phyloP scores from a whole-genome alignment of 2,797 vertebrate genomes.

The Parauchenoglanis punctatus region DNA sequence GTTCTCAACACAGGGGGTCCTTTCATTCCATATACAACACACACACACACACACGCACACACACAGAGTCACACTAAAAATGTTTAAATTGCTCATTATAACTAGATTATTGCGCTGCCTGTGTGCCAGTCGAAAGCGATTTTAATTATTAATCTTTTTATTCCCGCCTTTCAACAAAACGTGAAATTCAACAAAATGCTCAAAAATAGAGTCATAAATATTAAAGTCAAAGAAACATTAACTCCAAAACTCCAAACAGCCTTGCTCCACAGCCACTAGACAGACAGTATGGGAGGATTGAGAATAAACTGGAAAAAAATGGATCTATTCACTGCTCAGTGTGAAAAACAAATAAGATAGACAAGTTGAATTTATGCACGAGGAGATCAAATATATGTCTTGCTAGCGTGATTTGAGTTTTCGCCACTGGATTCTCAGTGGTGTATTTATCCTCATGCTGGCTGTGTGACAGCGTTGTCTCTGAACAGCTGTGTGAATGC shows the following conservation, averaged over 20 bases:
- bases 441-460: neutral
- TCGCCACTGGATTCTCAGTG: neutral
- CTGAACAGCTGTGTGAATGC: neutral
- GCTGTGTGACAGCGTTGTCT: neutral
- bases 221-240: constrained; percentile 48
- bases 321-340: neutral
- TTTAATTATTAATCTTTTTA: constrained; percentile 64
- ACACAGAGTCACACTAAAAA: constrained; percentile 43
- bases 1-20: constrained; percentile 59
- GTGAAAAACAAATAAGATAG: neutral
- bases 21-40: constrained; percentile 55
- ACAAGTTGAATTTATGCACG: neutral
- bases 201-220: constrained; percentile 68
- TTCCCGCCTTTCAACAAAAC: constrained; percentile 47
- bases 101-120: constrained; percentile 62
- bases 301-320: neutral
- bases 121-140: constrained; percentile 64
- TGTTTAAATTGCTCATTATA: constrained; percentile 62
- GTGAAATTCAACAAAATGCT: constrained; percentile 66
- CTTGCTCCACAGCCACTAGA: neutral
- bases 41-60: constrained; percentile 21
- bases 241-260: neutral
- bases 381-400: neutral
- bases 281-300: neutral
- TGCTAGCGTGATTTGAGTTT: neutral